Percentiles rank a stretch among this genome's conserved stretches.
These are phyloP conservation scores for Linnaemya vulpina DNA, from an alignment of 2,888 invertebrate genomes.

Conservation along the genomic window DNA sequence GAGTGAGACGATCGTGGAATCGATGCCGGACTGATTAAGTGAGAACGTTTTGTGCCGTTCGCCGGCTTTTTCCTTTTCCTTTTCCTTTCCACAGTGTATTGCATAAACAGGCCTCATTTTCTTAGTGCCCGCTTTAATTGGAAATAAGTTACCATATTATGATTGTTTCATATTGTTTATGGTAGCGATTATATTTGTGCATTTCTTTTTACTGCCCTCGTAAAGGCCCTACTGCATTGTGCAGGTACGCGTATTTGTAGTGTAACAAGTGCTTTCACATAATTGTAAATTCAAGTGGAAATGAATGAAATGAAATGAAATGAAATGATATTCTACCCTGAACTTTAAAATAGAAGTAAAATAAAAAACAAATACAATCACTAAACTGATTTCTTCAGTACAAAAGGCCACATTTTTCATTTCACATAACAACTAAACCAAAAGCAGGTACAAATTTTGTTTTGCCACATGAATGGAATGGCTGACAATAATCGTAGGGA, in stretches of 20 bases:
- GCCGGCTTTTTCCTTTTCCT: too few species aligned
- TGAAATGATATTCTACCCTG: conserved; percentile 79
- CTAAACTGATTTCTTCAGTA: conserved; percentile 42
- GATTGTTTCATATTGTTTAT: too few species aligned
- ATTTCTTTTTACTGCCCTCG: neutral
- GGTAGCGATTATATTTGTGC: neutral
- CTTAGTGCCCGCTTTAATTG: too few species aligned
- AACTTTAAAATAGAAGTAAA: conserved; percentile 73
- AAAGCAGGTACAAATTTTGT: conserved; percentile 39
- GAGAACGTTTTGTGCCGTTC: too few species aligned
- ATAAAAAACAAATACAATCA: conserved; percentile 14
- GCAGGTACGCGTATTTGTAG: conserved; percentile 7
- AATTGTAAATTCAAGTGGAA: conserved; percentile 82
- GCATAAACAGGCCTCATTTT: too few species aligned
- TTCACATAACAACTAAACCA: conserved; percentile 17
- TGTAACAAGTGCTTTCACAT: conserved; percentile 43
- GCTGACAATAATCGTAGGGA: conserved; percentile 5
- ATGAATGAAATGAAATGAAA: conserved; percentile 77
- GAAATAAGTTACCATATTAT: too few species aligned
- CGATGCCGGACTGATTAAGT: too few species aligned
- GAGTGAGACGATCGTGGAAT: too few species aligned
- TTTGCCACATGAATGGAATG: conserved; percentile 49
- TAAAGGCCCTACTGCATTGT: neutral
- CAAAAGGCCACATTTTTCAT: conserved; percentile 45
- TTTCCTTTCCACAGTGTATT: too few species aligned